Evolutionary conservation across 2,113 vertebrate species (phyloP).

Genomic region (Aegypius monachus): DNA sequence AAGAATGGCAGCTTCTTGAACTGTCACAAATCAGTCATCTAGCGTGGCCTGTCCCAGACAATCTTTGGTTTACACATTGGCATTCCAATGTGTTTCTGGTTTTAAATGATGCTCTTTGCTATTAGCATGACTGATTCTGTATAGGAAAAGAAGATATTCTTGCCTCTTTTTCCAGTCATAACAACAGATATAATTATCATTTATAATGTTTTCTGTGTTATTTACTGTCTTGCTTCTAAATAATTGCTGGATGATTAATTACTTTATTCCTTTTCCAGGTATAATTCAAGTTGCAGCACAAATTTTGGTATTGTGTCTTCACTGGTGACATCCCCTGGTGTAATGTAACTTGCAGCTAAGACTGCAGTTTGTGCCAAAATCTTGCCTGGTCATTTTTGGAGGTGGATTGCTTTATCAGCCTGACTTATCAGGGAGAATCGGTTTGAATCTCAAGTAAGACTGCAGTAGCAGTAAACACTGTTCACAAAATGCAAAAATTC

Average conservation of each 20-base stretch:
- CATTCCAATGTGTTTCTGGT: not conserved
- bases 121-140: not conserved
- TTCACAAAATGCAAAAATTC: slow-evolving; percentile 10
- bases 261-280: not conserved
- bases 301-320: not conserved
- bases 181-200: not conserved
- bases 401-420: not conserved
- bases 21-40: not conserved
- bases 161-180: not conserved
- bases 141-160: not conserved
- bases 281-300: not conserved
- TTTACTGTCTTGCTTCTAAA: not conserved
- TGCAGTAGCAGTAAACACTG: not conserved
- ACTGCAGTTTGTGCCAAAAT: slow-evolving; percentile 19
- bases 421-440: not conserved
- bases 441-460: not conserved
- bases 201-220: not conserved
- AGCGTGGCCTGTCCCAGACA: not conserved
- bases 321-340: not conserved
- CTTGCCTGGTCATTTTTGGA: not conserved
- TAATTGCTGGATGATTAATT: not conserved
- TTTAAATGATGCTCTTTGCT: not conserved
- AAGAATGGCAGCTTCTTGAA: not conserved
- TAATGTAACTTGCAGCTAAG: not conserved
- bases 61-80: not conserved